Evolutionary conservation across 2,113 vertebrate genomes (phyloP).

Genomic region (Gambusia affinis): DNA sequence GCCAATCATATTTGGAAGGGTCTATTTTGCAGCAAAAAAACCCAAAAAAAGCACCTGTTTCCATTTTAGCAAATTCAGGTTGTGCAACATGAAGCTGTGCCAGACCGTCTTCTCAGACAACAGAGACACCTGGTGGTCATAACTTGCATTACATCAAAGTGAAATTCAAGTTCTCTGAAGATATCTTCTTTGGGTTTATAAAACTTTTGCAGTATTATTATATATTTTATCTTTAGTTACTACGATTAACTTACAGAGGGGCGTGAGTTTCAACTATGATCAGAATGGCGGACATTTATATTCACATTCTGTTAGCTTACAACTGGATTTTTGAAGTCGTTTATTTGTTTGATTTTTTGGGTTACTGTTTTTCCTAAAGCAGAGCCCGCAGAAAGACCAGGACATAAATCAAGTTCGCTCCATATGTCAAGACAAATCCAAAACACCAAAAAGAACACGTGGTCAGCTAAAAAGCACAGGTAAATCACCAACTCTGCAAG

Average conservation of each 20-base stretch:
- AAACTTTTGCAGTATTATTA: no score
- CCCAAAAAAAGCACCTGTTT: constrained; percentile 22
- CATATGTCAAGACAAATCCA: neutral
- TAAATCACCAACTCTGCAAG: neutral
- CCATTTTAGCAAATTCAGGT: constrained; percentile 16
- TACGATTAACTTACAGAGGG: no score
- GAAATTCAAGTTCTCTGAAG: neutral
- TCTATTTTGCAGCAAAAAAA: constrained; percentile 7
- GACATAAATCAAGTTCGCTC: neutral
- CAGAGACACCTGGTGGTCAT: constrained; percentile 44
- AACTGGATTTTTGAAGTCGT: neutral
- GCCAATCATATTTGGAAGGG: neutral
- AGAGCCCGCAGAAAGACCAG: neutral
- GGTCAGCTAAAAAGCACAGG: neutral
- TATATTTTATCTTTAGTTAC: no score
- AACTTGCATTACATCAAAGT: neutral
- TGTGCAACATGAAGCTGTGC: neutral
- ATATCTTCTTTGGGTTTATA: neutral
- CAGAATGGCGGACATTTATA: neutral
- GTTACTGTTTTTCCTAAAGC: neutral
- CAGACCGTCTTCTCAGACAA: neutral
- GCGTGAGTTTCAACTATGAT: no score
- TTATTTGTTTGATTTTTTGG: constrained; percentile 20
- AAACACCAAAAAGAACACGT: neutral
- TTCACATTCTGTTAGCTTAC: neutral